Evolutionary conservation across 2,113 vertebrate species (phyloP).

Genomic region (Gobius niger): DNA sequence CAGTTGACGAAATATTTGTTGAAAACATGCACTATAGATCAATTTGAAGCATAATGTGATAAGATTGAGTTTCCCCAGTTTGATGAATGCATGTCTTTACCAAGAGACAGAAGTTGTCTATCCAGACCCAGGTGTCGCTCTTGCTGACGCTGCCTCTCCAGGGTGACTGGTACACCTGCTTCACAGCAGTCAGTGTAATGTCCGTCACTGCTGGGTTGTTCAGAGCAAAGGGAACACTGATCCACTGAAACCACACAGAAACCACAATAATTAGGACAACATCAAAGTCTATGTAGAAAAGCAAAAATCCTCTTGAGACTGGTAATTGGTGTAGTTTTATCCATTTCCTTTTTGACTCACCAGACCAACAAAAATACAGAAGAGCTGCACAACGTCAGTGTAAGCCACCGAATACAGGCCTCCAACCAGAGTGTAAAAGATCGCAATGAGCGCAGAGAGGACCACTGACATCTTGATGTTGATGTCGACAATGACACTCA

Average conservation of each 20-base stretch:
- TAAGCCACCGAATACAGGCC: slow-evolving; percentile 97
- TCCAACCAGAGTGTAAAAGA: slow-evolving; percentile 92
- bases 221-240: slow-evolving; percentile 95
- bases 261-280: slow-evolving; percentile 19
- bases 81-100: slow-evolving; percentile 62
- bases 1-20: neutral
- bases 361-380: slow-evolving; percentile 96
- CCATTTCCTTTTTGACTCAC: slow-evolving; percentile 71
- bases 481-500: slow-evolving; percentile 94
- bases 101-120: slow-evolving; percentile 94
- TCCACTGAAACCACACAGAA: slow-evolving; percentile 83
- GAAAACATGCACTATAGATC: too few relatives aligned
- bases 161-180: slow-evolving; percentile 85
- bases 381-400: slow-evolving; percentile 96
- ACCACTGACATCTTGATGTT: slow-evolving; percentile 89
- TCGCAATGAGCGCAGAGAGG: slow-evolving; percentile 92
- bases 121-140: slow-evolving; percentile 86
- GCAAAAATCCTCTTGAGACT: neutral
- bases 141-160: slow-evolving; percentile 86
- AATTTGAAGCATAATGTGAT: too few relatives aligned
- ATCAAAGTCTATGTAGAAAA: slow-evolving; percentile 8
- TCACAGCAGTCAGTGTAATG: slow-evolving; percentile 88
- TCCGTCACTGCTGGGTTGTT: slow-evolving; percentile 89
- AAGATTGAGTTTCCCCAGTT: too few relatives aligned
- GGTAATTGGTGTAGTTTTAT: neutral